These are phyloP conservation scores for Callimorpha dominula DNA, from an alignment of 2,888 invertebrate species.

Conservation along the genomic window DNA sequence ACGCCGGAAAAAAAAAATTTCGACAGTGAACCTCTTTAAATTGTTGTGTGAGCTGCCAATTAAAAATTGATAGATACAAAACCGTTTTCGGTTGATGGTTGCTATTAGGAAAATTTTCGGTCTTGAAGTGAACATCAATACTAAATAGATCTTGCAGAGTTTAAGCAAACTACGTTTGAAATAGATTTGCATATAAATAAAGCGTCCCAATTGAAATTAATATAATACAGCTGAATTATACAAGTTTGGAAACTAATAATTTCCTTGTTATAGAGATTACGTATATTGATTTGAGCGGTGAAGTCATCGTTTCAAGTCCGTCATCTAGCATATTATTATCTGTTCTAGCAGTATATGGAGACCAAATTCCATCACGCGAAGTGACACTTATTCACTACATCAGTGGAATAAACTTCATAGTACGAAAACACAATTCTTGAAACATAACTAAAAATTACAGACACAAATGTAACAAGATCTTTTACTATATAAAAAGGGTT, in stretches of 20 bases:
- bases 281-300: no score
- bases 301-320: no score
- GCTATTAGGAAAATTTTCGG: conserved; percentile 33
- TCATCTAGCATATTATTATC: no score
- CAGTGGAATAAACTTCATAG: no score
- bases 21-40: conserved; percentile 83
- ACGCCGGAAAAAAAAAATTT: conserved; percentile 74
- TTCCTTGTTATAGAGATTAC: no score
- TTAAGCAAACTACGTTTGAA: neutral
- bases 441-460: neutral
- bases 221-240: neutral
- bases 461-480: neutral
- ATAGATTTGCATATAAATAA: neutral
- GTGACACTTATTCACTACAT: no score
- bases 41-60: conserved; percentile 85
- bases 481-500: neutral
- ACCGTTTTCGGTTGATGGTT: conserved; percentile 52
- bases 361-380: no score
- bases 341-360: no score
- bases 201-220: neutral
- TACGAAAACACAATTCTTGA: neutral
- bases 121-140: neutral
- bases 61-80: conserved; percentile 85
- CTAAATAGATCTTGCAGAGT: neutral
- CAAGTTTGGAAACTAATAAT: no score